Evolutionary conservation across 2,113 vertebrate genomes (phyloP).

Genomic region (Hemiprocne comata): DNA sequence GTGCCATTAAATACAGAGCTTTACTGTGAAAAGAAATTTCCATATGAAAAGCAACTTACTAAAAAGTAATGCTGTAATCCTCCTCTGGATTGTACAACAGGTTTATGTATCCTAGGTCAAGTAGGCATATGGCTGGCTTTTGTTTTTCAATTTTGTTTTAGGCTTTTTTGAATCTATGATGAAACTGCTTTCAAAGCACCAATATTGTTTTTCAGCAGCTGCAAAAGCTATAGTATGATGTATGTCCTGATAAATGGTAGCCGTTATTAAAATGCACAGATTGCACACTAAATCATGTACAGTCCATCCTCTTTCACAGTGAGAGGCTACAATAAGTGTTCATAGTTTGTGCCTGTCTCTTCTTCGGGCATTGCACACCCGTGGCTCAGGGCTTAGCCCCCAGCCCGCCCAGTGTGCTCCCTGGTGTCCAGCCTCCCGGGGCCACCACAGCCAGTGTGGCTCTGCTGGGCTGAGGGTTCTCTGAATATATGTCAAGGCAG

Average conservation of each 20-base stretch:
- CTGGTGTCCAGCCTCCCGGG: neutral
- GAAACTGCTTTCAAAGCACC: constrained; percentile 73
- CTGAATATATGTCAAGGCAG: fast-evolving
- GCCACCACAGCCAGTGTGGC: fast-evolving
- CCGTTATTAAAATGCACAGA: constrained; percentile 75
- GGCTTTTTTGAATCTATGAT: constrained; percentile 72
- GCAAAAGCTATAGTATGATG: constrained; percentile 67
- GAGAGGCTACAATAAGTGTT: constrained; percentile 27
- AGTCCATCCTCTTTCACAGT: constrained; percentile 19
- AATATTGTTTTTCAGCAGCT: constrained; percentile 77
- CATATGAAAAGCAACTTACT: constrained; percentile 84
- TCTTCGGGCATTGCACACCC: neutral
- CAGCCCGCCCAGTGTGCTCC: fast-evolving
- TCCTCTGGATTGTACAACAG: constrained; percentile 79
- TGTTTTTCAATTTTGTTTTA: constrained; percentile 67
- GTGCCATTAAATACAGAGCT: constrained; percentile 80
- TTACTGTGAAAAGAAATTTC: constrained; percentile 81
- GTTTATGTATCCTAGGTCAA: constrained; percentile 82
- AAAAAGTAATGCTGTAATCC: constrained; percentile 79
- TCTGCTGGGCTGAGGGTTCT: neutral
- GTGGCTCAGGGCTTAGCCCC: neutral
- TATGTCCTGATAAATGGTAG: constrained; percentile 57
- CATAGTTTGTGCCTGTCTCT: neutral
- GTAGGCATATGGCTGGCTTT: constrained; percentile 79
- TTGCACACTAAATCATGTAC: constrained; percentile 66